A percentile compares a stretch with the other conserved stretches of the same genome.
Conservation (phyloP, 2,797 vertebrate species). For the Parotocinclus haroldoi region DNA sequence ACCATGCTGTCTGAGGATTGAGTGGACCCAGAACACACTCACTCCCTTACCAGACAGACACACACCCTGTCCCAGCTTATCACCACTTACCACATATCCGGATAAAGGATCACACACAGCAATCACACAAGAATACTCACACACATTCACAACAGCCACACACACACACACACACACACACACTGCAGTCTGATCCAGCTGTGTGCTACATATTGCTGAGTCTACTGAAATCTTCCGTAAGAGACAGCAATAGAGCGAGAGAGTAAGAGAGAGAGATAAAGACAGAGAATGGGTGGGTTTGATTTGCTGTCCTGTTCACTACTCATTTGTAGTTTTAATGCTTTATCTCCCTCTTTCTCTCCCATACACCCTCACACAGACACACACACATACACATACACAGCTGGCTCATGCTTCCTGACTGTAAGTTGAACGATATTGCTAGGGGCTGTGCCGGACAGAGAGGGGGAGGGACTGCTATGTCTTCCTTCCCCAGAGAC, state of each 20-base stretch:
- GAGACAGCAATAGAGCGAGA: not conserved
- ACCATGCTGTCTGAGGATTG: constrained; percentile 78
- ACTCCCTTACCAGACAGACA: constrained; percentile 12
- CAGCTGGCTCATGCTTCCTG: constrained; percentile 69
- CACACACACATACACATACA: constrained; percentile 21
- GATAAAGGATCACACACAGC: not conserved
- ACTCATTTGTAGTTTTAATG: constrained; percentile 55
- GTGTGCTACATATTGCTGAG: constrained; percentile 28
- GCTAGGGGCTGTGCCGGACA: constrained; percentile 29
- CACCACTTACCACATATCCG: constrained; percentile 15
- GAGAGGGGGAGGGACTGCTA: constrained; percentile 30
- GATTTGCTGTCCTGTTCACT: constrained; percentile 57
- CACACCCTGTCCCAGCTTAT: constrained; percentile 12
- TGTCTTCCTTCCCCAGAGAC: constrained; percentile 30
- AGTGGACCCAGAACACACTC: constrained; percentile 42
- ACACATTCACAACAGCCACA: constrained; percentile 46
- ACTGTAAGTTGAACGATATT: constrained; percentile 56
- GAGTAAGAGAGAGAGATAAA: no score
- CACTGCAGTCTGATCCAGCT: constrained; percentile 54
- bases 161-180: constrained; percentile 22
- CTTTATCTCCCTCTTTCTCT: constrained; percentile 45
- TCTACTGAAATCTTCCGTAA: constrained; percentile 39
- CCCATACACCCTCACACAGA: constrained; percentile 37
- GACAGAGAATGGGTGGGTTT: constrained; percentile 1
- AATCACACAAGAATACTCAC: constrained; percentile 13